Evolutionary conservation across 2,797 vertebrate species (phyloP).

Genomic region (Falco berigora): DNA sequence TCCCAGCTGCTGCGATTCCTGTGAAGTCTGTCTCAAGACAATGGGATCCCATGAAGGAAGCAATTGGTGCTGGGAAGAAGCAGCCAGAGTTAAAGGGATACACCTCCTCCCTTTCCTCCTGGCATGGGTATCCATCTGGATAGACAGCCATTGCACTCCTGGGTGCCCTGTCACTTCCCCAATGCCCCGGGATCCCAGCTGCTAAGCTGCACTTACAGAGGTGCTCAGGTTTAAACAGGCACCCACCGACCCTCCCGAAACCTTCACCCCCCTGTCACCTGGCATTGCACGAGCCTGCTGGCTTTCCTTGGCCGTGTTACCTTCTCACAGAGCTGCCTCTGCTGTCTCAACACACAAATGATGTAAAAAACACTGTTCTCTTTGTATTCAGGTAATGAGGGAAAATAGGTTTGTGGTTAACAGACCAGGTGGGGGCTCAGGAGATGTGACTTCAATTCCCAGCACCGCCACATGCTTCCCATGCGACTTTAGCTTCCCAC

Average conservation of each 20-base stretch:
- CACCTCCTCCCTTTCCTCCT: background rate
- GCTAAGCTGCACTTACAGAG: background rate
- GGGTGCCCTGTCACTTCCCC: background rate
- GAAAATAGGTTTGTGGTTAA: background rate
- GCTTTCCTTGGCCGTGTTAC: background rate
- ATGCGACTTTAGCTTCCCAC: background rate
- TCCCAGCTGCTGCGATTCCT: background rate
- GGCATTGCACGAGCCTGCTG: background rate
- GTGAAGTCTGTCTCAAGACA: background rate
- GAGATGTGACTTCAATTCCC: background rate
- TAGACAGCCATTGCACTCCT: background rate
- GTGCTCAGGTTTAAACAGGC: background rate
- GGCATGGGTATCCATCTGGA: background rate
- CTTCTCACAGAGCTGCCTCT: background rate
- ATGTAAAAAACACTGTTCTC: background rate
- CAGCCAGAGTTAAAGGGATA: background rate
- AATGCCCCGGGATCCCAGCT: background rate
- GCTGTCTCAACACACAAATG: background rate
- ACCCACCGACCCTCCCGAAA: rapidly evolving
- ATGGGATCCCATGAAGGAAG: background rate
- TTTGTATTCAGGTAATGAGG: background rate
- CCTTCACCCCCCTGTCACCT: background rate
- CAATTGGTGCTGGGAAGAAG: background rate
- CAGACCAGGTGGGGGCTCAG: background rate
- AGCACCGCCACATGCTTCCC: background rate